phyloP scores from a whole-genome alignment of 2,113 vertebrate species.

The Calonectris borealis region DNA sequence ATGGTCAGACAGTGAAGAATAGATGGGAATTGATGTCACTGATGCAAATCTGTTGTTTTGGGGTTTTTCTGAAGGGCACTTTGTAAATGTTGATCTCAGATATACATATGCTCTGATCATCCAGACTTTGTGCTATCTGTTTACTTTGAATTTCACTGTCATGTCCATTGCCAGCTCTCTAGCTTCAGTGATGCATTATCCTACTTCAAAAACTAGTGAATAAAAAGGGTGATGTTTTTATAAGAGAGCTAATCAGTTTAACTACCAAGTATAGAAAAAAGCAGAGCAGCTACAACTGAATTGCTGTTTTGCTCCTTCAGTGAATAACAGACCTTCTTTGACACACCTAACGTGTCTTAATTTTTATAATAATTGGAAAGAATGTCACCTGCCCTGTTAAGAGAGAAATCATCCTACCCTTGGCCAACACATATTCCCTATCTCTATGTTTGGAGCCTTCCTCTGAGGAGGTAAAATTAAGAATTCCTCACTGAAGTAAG shows the following conservation, averaged over 20 bases:
- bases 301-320: background rate
- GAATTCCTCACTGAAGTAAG: background rate
- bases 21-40: background rate
- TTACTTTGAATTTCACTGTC: conserved; percentile 2
- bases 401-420: background rate
- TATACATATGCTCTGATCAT: background rate
- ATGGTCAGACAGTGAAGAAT: background rate
- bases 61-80: background rate
- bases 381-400: background rate
- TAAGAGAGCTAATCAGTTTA: background rate
- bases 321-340: background rate
- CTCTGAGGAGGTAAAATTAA: background rate
- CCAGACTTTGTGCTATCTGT: background rate
- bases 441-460: background rate
- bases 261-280: background rate
- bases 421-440: background rate
- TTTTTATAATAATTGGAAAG: background rate
- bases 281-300: background rate
- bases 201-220: background rate
- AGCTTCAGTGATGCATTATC: background rate
- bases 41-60: background rate
- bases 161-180: background rate
- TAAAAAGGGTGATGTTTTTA: background rate
- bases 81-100: background rate
- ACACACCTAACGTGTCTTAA: background rate